Evolutionary conservation across 2,797 vertebrate genomes (phyloP), one percentile per base, ranked within the genome.

Genomic region (Sebastes glaucus): DNA sequence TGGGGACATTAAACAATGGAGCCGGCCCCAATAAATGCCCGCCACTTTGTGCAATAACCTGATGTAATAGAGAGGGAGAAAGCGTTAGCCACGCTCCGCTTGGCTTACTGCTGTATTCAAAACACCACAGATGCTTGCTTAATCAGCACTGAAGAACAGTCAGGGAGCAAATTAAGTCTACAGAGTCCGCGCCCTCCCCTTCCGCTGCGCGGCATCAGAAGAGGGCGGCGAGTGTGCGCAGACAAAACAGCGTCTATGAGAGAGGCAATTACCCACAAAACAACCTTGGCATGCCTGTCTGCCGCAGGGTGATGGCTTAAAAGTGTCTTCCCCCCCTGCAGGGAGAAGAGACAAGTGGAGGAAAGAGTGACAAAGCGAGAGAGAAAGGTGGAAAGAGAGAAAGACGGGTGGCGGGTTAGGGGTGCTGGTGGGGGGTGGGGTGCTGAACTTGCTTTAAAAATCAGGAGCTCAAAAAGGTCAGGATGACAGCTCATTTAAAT

Each of bases 401-500:
- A 74, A 87, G 90, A 89, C 61, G 72, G 80, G 86, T 80, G 87
- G 82, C 49, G 22, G 81, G 70, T 77, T 76, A 30, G 28, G 65
- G 77, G 69, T 61, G 71, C 53, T 5, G 22, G 65, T 20, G 64
- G 33, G 80, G 59, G 66, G 38, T 78, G 55, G 68, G 82, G 60
- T 82, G 78, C 76, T 92, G 83, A 92, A 93, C 90, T 89, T 77
- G 72, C 87, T 93, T 91, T 90, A 89, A 93, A 94, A 92, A 92
- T 87, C 88, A 89, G 87, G 82, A 92, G 91, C 93, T 93, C 91
- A 93, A 92, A 96, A 96, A 96, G 95, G 95, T 96, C 95, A 96
- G 92, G 92, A 90, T 90, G 92, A 95, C 94, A 94, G 94, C 95
- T 96, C 95, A 96, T 96, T 96, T 96, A 96, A 96, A 96, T 95